A percentile compares a stretch with the other conserved stretches of the same genome.
Evolutionary conservation across 2,888 invertebrate genomes (phyloP).

Genomic region (Osedax fenrisi): DNA sequence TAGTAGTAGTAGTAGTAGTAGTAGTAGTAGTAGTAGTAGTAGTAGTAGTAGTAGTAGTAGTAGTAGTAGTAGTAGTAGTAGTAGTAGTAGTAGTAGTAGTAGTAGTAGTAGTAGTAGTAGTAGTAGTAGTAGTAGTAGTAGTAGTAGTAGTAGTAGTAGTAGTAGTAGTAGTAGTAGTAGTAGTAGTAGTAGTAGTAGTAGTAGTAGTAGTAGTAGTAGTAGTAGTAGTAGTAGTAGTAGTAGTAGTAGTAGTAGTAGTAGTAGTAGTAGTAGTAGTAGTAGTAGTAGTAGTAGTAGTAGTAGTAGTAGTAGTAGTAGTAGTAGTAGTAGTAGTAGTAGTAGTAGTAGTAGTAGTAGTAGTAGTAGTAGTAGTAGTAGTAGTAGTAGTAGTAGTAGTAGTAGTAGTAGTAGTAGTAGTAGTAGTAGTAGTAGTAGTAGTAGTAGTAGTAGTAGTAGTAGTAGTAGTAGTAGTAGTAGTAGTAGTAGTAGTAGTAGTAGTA

Average conservation of each 20-base stretch:
- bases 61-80: neutral
- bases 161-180: slow-evolving; percentile 20
- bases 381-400: slow-evolving; percentile 27
- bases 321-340: slow-evolving; percentile 19
- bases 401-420: neutral
- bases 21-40: slow-evolving; percentile 9
- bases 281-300: slow-evolving; percentile 24
- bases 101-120: slow-evolving; percentile 6
- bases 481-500: neutral
- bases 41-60: slow-evolving; percentile 4
- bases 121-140: slow-evolving; percentile 19
- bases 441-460: neutral
- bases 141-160: slow-evolving; percentile 19
- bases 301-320: slow-evolving; percentile 23
- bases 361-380: slow-evolving; percentile 25
- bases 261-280: slow-evolving; percentile 23
- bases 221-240: neutral
- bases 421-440: neutral
- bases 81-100: neutral
- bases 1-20: slow-evolving; percentile 15
- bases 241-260: neutral
- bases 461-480: neutral
- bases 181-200: slow-evolving; percentile 21
- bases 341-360: slow-evolving; percentile 30
- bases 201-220: slow-evolving; percentile 20